Evolutionary conservation across 2,113 vertebrate genomes (phyloP).

Genomic region (Calcarius ornatus): DNA sequence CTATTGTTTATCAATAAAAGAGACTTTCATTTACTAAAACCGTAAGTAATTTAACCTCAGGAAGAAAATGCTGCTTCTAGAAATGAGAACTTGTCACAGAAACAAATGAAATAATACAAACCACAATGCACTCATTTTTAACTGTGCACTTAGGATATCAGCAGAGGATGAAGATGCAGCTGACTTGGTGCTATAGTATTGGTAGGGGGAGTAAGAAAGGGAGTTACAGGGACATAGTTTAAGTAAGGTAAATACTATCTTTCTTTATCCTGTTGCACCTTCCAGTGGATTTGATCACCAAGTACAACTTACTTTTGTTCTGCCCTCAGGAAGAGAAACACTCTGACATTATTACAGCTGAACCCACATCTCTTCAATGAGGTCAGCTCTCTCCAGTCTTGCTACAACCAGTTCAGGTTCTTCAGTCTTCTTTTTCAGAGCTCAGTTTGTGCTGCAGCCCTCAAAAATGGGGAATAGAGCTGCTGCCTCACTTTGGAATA

Average conservation of each 20-base stretch:
- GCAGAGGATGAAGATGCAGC: background rate
- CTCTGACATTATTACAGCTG: background rate
- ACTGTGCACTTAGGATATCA: background rate
- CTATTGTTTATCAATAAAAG: conserved; percentile 14
- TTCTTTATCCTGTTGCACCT: conserved; percentile 52
- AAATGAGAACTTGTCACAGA: background rate
- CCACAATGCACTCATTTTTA: conserved; percentile 25
- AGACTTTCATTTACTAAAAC: conserved; percentile 43
- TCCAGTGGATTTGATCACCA: conserved; percentile 40
- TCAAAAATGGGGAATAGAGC: background rate
- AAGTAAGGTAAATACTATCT: background rate
- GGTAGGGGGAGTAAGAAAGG: background rate
- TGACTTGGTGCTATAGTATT: background rate
- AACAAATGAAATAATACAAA: conserved; percentile 45
- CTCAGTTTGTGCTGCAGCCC: background rate
- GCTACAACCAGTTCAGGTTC: background rate
- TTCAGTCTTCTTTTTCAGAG: background rate
- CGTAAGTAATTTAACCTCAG: conserved; percentile 16
- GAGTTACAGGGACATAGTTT: background rate
- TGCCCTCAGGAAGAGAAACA: background rate
- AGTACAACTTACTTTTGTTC: conserved; percentile 5
- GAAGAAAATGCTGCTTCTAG: conserved; percentile 6
- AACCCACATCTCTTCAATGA: background rate
- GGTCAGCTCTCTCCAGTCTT: background rate
- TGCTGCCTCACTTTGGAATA: background rate